Conservation (phyloP, 2,797 vertebrate genomes). For the Falco peregrinus region DNA sequence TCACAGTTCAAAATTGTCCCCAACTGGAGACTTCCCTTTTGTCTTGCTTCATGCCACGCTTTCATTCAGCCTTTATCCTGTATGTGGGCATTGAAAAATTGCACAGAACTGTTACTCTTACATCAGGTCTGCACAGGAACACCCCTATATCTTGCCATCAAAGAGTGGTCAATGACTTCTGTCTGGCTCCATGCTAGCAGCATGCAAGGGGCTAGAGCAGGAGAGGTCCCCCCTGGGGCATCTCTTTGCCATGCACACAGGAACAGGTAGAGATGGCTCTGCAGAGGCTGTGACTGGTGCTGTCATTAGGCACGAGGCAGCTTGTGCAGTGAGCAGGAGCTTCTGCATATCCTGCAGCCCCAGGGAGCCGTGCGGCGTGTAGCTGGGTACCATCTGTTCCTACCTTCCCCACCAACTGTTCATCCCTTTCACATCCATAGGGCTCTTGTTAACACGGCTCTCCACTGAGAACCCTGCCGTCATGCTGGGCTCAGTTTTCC, state of each 20-base stretch:
- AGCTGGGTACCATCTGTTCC: constrained; percentile 49
- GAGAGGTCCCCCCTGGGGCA: neutral
- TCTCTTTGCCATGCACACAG: neutral
- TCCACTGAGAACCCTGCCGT: neutral
- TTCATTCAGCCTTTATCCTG: neutral
- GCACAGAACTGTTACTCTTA: neutral
- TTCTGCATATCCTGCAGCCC: neutral
- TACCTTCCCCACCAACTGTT: neutral
- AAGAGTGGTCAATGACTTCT: neutral
- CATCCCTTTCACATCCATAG: constrained; percentile 12
- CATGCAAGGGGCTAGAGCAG: neutral
- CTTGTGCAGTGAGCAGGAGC: neutral
- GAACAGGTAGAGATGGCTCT: neutral
- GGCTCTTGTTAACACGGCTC: constrained; percentile 43
- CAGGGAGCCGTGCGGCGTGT: neutral
- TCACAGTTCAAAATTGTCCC: neutral
- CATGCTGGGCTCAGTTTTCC: neutral
- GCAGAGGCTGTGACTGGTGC: neutral
- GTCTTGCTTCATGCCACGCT: neutral
- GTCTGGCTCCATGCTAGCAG: neutral
- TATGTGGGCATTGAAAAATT: neutral
- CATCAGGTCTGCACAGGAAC: neutral
- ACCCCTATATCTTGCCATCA: neutral
- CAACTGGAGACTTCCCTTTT: neutral
- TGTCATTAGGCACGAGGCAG: neutral